phyloP scores from a whole-genome alignment of 2,797 vertebrate genomes.

The Zenarchopterus dispar region DNA sequence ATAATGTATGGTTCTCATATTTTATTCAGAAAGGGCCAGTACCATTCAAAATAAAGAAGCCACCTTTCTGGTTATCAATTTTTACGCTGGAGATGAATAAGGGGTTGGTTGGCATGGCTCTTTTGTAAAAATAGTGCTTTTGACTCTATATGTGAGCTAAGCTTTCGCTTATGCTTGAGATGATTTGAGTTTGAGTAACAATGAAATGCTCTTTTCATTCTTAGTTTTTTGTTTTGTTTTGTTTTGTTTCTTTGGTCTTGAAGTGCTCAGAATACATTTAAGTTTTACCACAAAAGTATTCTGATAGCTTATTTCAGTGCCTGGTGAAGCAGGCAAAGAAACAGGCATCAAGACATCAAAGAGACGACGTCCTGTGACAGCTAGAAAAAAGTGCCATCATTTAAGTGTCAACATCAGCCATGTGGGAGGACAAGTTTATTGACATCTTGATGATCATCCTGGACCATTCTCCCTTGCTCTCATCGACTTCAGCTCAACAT shows the following conservation, averaged over 20 bases:
- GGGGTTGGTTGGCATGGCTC: not conserved
- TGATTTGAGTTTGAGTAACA: constrained; percentile 9
- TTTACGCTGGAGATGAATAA: not conserved
- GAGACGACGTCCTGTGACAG: constrained; percentile 71
- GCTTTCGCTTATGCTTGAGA: constrained; percentile 5
- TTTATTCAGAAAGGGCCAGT: not conserved
- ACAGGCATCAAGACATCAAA: constrained; percentile 64
- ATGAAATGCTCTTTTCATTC: constrained; percentile 15
- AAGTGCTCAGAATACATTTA: constrained; percentile 20
- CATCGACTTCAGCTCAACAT: constrained; percentile 74
- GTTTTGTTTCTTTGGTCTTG: not conserved
- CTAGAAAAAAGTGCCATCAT: constrained; percentile 78
- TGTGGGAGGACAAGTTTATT: constrained; percentile 83
- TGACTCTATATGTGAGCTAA: not conserved
- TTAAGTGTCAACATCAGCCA: constrained; percentile 80
- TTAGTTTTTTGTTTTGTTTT: not conserved
- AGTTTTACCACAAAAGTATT: constrained; percentile 48
- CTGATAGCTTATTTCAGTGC: constrained; percentile 54
- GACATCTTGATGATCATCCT: constrained; percentile 80
- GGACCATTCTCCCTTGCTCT: constrained; percentile 68
- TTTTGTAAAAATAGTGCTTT: constrained; percentile 15
- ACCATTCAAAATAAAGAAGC: not conserved
- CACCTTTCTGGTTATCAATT: not conserved
- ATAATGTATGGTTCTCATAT: no score
- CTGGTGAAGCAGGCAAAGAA: constrained; percentile 60